Percentiles rank a stretch among this genome's conserved stretches.
Conservation (phyloP, 2,888 invertebrate species). For the Amblyteles armatorius region DNA sequence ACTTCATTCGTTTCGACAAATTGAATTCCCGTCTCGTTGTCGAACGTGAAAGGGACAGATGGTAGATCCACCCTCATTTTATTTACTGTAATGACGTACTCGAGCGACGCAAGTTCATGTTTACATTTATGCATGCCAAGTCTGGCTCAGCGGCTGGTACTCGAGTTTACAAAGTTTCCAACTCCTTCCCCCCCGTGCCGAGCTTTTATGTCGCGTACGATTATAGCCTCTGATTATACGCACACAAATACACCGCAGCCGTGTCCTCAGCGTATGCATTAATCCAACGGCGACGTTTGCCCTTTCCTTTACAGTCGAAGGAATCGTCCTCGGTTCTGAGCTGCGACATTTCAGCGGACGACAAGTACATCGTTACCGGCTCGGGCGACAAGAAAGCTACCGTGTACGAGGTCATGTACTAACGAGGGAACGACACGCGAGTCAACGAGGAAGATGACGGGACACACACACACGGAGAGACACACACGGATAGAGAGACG, state of each 20-base stretch:
- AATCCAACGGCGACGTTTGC: slow-evolving; percentile 41
- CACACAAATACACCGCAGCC: neutral
- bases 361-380: slow-evolving; percentile 99
- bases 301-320: slow-evolving; percentile 89
- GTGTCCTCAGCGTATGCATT: slow-evolving; percentile 12
- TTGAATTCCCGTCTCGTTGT: neutral
- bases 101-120: slow-evolving; percentile 39
- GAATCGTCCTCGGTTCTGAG: slow-evolving; percentile 99
- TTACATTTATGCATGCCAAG: slow-evolving; percentile 14
- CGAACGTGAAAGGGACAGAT: neutral
- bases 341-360: slow-evolving; percentile 99
- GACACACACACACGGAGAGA: slow-evolving; percentile 33
- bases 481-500: neutral
- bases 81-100: slow-evolving; percentile 48
- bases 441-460: slow-evolving; percentile 20
- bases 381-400: slow-evolving; percentile 99
- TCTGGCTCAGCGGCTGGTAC: slow-evolving; percentile 28
- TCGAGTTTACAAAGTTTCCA: slow-evolving; percentile 41
- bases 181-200: slow-evolving; percentile 15
- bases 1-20: neutral
- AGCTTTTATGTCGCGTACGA: slow-evolving; percentile 36
- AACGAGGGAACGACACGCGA: slow-evolving; percentile 57
- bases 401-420: slow-evolving; percentile 98
- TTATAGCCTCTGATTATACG: slow-evolving; percentile 19
- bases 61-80: slow-evolving; percentile 13